Evolutionary conservation across 2,113 vertebrate genomes (phyloP), one percentile per base, ranked within the genome.

Genomic region (Hippocampus guttulatus): DNA sequence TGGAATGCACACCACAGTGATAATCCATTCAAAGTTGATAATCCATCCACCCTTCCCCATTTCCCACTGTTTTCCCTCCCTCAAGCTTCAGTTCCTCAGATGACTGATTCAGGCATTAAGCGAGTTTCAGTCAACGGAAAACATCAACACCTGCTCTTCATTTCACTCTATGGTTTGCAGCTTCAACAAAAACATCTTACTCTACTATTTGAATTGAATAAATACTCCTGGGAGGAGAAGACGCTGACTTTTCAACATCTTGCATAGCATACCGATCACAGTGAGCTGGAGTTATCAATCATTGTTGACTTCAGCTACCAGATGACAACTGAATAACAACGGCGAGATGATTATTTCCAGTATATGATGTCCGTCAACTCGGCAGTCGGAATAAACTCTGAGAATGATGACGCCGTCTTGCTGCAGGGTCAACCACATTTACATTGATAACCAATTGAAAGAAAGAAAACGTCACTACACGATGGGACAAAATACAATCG

Each of bases 11-110:
- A 83, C 84, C 76, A 75, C 81, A 82, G 84, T 86, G 86, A 89
- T 90, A 90, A 89, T 89, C 88, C 89, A 89, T 76, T 78, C 70
- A 80, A 82, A 88, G 81, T 83, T 88, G 88, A 85, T 91, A 90
- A 91, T 88, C 88, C 79, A 84, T 70, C 80, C 72, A 79, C 66
- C 85, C 81, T 84, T 86, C 77, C 80, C 76, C 49, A 71, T 80
- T 87, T 85, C 85, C 84, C 85, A 87, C 85, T 88, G 79, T 85
- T 86, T 83, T 83, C 77, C 80, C 74, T 80, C 81, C 77, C 77
- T 84, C 62, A 76, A 86, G 67, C 68, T 69, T 80, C 78, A 80
- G 60, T 71, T 84, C 68, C 81, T 82, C 77, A 84, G 75, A 86
- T 84, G 85, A 89, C 74, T 80, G 81, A 81, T 71, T 85, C 83